Evolutionary conservation across 2,113 vertebrate genomes (phyloP).

Genomic region (Xiphophorus couchianus): DNA sequence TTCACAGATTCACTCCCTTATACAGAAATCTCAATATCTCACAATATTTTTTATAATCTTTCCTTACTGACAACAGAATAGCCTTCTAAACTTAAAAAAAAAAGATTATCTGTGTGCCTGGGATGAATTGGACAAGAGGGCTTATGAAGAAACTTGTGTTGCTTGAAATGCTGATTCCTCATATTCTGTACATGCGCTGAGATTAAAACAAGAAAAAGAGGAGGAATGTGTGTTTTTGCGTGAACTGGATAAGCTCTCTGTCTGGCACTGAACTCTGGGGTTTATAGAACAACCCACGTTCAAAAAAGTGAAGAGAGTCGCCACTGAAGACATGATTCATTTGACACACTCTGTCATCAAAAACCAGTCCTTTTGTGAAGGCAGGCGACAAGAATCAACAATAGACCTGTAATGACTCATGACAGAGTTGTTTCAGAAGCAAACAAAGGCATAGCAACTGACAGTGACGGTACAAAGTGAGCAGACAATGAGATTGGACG

Average conservation of each 20-base stretch:
- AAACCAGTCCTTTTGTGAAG: conserved; percentile 54
- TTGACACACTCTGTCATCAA: conserved; percentile 50
- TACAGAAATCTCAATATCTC: conserved; percentile 40
- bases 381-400: conserved; percentile 50
- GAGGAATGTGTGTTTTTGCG: background rate
- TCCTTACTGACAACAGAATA: conserved; percentile 6
- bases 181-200: background rate
- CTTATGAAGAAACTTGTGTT: background rate
- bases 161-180: background rate
- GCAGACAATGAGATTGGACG: conserved; percentile 53
- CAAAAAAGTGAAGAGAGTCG: conserved; percentile 26
- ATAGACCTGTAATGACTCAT: conserved; percentile 67
- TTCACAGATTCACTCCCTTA: conserved; percentile 26
- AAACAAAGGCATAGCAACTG: conserved; percentile 63
- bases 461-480: conserved; percentile 49
- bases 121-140: background rate
- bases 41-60: conserved; percentile 49
- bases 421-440: conserved; percentile 35
- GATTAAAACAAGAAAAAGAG: background rate
- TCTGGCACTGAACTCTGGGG: background rate
- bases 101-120: background rate
- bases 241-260: conserved; percentile 10
- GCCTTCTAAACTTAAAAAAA: background rate
- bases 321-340: conserved; percentile 61
- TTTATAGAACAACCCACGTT: conserved; percentile 22